phyloP scores from a whole-genome alignment of 2,888 invertebrate species.

The Oxyteleia sp. region DNA sequence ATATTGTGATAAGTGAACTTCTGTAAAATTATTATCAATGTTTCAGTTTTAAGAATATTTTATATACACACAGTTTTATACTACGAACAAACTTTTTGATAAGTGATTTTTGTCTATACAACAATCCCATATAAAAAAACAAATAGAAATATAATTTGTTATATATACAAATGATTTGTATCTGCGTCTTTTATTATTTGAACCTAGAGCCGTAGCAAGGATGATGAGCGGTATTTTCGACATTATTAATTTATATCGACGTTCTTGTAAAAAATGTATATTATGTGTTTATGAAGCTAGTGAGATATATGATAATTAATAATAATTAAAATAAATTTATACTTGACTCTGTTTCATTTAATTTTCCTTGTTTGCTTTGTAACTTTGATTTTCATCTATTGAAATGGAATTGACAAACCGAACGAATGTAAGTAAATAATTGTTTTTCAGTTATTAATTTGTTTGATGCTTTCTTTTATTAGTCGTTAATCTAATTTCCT shows the following conservation, averaged over 20 bases:
- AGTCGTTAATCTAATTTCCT: too few species aligned
- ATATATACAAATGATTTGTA: conserved; percentile 50
- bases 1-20: conserved; percentile 49
- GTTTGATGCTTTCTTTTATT: too few species aligned
- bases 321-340: too few species aligned
- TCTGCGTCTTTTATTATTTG: conserved; percentile 42
- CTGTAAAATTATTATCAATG: not conserved
- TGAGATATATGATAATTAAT: conserved; percentile 55
- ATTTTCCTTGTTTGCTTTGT: too few species aligned
- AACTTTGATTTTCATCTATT: too few species aligned
- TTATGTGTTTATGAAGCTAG: conserved; percentile 63
- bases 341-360: too few species aligned
- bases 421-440: too few species aligned
- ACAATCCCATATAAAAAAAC: conserved; percentile 41
- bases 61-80: not conserved
- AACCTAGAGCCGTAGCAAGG: conserved; percentile 58
- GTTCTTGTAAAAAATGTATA: conserved; percentile 67
- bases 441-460: too few species aligned
- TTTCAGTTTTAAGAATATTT: conserved; percentile 28
- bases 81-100: not conserved
- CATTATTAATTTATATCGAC: conserved; percentile 52
- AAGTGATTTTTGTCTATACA: conserved; percentile 12
- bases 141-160: conserved; percentile 49
- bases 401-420: too few species aligned
- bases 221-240: conserved; percentile 32